phyloP scores from a whole-genome alignment of 2,797 vertebrate genomes.

The Epinephelus malabaricus region DNA sequence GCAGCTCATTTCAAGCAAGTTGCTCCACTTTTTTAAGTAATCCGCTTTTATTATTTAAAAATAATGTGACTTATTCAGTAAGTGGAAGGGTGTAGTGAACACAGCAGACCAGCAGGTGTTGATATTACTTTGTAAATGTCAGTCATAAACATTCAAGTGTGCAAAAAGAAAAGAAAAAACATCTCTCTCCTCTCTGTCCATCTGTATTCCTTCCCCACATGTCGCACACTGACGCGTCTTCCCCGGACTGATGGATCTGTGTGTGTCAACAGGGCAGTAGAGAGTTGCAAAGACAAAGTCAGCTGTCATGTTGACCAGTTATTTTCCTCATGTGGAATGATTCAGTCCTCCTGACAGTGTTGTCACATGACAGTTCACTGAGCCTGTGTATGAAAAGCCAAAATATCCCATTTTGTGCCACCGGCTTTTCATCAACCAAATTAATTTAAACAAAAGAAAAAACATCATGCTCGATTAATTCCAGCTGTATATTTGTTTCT shows the following conservation, averaged over 20 bases:
- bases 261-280: constrained; percentile 29
- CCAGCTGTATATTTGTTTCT: neutral
- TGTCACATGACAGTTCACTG: neutral
- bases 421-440: neutral
- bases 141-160: constrained; percentile 13
- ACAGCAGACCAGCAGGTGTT: constrained; percentile 42
- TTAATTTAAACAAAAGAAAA: neutral
- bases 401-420: neutral
- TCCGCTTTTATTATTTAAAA: neutral
- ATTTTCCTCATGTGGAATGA: constrained; percentile 29
- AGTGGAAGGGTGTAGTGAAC: constrained; percentile 24
- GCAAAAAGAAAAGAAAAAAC: constrained; percentile 14
- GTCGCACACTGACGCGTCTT: constrained; percentile 11
- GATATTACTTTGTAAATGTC: constrained; percentile 42
- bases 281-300: constrained; percentile 44
- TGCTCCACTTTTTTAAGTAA: neutral
- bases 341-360: neutral
- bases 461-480: neutral
- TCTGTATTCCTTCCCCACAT: constrained; percentile 37
- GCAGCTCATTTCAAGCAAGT: neutral
- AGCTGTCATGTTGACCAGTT: constrained; percentile 45
- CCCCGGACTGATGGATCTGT: constrained; percentile 43
- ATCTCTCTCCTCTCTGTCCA: constrained; percentile 17
- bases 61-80: neutral
- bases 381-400: neutral